Conservation (phyloP, 2,113 vertebrate species). For the Salvelinus sp. region DNA sequence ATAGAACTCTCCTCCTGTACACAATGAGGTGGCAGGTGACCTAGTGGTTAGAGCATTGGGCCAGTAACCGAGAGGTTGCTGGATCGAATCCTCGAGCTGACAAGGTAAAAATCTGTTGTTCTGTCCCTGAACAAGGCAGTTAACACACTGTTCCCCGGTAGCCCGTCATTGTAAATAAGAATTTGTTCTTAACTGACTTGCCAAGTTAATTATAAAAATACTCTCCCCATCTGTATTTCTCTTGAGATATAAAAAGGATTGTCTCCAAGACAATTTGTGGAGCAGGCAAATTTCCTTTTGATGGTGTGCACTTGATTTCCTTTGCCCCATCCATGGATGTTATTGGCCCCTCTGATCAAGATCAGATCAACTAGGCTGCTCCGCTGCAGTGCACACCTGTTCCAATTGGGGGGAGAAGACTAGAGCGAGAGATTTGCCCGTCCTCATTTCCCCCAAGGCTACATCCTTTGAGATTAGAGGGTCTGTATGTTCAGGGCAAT, state of each 20-base stretch:
- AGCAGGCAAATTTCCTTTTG: constrained; percentile 26
- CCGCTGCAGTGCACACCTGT: constrained; percentile 17
- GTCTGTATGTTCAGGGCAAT: constrained; percentile 48
- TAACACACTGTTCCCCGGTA: no score
- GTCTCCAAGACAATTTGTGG: constrained; percentile 42
- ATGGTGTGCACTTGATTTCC: background rate
- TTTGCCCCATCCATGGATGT: background rate
- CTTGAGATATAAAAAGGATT: constrained; percentile 6
- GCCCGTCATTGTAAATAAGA: no score
- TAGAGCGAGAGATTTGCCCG: constrained; percentile 36
- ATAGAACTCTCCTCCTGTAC: background rate
- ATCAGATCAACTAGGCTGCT: constrained; percentile 9
- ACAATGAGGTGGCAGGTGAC: background rate
- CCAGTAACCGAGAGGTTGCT: no score
- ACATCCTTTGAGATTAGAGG: background rate
- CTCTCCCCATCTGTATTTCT: constrained; percentile 18
- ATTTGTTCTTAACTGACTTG: no score
- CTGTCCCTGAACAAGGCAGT: no score
- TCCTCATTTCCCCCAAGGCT: constrained; percentile 45
- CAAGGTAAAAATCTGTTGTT: no score
- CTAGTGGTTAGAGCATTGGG: no score
- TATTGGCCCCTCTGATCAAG: constrained; percentile 5
- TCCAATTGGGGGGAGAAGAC: constrained; percentile 32
- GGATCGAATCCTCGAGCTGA: no score
- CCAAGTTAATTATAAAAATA: no score